A percentile compares a stretch with the other conserved stretches of the same genome.
These are phyloP conservation scores for Zophobas atratus DNA, from an alignment of 1,140 invertebrate species.

Conservation along the genomic window DNA sequence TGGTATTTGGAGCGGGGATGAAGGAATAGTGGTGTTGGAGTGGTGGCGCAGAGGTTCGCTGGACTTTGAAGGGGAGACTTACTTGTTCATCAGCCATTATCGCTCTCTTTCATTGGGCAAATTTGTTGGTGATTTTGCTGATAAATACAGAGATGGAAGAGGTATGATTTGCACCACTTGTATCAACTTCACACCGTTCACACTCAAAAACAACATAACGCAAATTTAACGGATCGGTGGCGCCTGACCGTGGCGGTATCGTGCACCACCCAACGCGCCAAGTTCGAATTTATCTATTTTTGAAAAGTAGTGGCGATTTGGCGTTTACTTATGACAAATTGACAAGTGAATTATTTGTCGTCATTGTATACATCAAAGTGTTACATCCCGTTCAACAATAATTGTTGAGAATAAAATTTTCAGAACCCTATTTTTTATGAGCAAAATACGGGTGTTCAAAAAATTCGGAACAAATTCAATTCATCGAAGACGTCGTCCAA, in stretches of 20 bases:
- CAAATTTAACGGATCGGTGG: constrained; percentile 40
- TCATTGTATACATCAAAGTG: too few relatives aligned
- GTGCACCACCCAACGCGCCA: constrained; percentile 1
- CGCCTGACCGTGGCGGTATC: constrained; percentile 6
- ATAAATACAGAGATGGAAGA: constrained; percentile 1
- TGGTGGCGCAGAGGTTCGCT: background rate
- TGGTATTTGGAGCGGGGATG: constrained; percentile 24
- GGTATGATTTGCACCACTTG: constrained; percentile 19
- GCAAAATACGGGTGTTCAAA: too few relatives aligned
- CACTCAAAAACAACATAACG: constrained; percentile 45
- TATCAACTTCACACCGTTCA: constrained; percentile 26
- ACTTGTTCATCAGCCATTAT: constrained; percentile 78
- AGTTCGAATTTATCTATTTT: constrained; percentile 11
- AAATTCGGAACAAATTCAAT: too few relatives aligned
- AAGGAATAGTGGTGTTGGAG: constrained; percentile 18
- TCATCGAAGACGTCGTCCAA: too few relatives aligned
- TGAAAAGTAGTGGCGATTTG: background rate
- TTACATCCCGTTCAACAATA: too few relatives aligned
- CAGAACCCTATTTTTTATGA: too few relatives aligned
- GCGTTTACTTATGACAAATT: too few relatives aligned
- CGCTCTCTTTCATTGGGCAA: constrained; percentile 68
- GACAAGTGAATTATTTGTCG: too few relatives aligned
- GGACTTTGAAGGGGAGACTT: constrained; percentile 60
- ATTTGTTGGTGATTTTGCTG: background rate
- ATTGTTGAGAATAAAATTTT: too few relatives aligned